Conservation (phyloP, 2,888 invertebrate species). For the Sesamia inferens region DNA sequence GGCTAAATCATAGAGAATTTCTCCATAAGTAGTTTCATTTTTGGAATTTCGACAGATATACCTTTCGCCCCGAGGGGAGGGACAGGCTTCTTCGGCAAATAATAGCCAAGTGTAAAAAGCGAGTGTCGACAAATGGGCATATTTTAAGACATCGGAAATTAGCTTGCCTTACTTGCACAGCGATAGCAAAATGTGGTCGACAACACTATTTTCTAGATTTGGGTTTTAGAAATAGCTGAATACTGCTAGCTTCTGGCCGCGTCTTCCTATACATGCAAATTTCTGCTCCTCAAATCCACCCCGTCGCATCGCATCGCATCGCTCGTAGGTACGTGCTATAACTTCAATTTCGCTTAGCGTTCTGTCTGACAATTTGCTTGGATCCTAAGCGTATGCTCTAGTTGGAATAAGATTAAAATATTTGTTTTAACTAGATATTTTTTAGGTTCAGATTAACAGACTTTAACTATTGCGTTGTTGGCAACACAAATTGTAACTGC, state of each 20-base stretch:
- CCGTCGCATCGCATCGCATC: background rate
- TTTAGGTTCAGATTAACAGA: too few species aligned
- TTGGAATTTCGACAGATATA: too few species aligned
- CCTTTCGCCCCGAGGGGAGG: too few species aligned
- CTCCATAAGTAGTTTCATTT: background rate
- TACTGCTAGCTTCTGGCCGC: background rate
- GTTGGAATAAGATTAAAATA: too few species aligned
- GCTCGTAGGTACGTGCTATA: background rate
- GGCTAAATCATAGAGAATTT: conserved; percentile 6
- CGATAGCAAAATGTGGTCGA: background rate
- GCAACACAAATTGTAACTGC: too few species aligned
- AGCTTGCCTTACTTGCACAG: background rate
- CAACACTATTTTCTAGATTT: background rate
- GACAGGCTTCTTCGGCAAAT: background rate
- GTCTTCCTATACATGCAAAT: background rate
- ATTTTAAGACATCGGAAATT: background rate
- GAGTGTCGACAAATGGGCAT: background rate
- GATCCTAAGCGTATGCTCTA: too few species aligned
- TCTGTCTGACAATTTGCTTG: background rate
- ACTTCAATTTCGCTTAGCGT: too few species aligned
- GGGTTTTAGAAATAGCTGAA: too few species aligned
- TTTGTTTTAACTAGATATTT: too few species aligned
- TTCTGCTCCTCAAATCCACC: background rate
- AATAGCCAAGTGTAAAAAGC: background rate
- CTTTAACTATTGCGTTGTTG: too few species aligned